Evolutionary conservation across 2,888 invertebrate species (phyloP), one percentile per base, ranked within the genome.

Genomic region (Drosophila limbata): DNA sequence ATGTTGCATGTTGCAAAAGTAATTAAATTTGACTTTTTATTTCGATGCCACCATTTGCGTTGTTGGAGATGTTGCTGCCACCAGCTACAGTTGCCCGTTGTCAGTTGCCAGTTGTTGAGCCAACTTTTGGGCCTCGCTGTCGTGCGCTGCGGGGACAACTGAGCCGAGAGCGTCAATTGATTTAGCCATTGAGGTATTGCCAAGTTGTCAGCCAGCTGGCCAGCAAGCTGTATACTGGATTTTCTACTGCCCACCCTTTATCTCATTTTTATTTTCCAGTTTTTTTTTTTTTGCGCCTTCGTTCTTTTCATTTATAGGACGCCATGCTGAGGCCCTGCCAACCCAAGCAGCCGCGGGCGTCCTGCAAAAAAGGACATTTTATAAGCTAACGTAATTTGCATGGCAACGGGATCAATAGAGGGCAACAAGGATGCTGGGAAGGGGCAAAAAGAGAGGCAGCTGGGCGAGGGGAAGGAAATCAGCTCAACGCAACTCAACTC

Each of bases 1-100:
- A 50, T 50, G 51, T 42, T 61, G 61, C 61, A 70, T 72, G 82
- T 79, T 79, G 79, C 73, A 86, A 79, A 78, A 81, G 79, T 84
- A 79, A 83, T 83, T 87, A 67, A 87, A 87, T 87, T 83, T 83
- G 76, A 79, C 67, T 82, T 74, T 79, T 72, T 81, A 79, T 84
- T 73, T 65, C 64, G 74, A 62, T 66, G 78, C 64, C 50, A 56
- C 48, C 59, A 51, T 52, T 47, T 47, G 59, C 57, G n/a, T 40
- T 62, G 52, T 33, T 31, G 31, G 33, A 48, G 52, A 51, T 66
- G 73, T 64, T 71, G 74, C 55, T 53, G 61, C 50, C 61, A 21
- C 19, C 19, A 31, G 13, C 50, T 31, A 48, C 52, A 44, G 53
- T 39, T 19, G 19, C 13, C 51, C 4, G 42, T 55, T 52, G 47